These are phyloP conservation scores for Lissonota sp. DNA, from an alignment of 2,888 invertebrate species.

Conservation along the genomic window DNA sequence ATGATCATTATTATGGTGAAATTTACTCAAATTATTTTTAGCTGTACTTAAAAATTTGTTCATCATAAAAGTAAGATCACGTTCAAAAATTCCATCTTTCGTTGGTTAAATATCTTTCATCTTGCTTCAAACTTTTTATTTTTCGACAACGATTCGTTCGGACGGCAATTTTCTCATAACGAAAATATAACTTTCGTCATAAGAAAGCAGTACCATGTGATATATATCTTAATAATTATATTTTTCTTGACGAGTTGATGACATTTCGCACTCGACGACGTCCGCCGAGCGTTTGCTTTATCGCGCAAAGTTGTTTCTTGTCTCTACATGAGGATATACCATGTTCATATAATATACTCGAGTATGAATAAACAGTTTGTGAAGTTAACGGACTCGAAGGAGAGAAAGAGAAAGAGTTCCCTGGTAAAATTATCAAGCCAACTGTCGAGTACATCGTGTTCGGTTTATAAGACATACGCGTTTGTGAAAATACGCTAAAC, in stretches of 20 bases:
- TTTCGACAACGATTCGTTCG: not conserved
- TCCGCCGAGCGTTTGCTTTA: conserved; percentile 12
- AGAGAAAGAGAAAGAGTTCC: too few species aligned
- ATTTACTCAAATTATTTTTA: too few species aligned
- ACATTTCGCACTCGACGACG: conserved; percentile 5
- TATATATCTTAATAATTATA: conserved; percentile 10
- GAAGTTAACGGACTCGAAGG: conserved; percentile 33
- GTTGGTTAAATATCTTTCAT: too few species aligned
- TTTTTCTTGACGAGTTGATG: conserved; percentile 12
- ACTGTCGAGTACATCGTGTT: not conserved
- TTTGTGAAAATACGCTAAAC: conserved; percentile 39
- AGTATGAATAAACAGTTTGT: not conserved
- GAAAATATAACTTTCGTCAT: not conserved
- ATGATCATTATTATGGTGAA: too few species aligned
- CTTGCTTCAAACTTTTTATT: too few species aligned
- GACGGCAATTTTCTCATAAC: not conserved
- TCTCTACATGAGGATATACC: too few species aligned
- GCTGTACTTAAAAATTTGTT: too few species aligned
- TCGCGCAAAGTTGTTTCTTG: conserved; percentile 6
- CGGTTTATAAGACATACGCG: conserved; percentile 1
- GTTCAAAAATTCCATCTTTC: too few species aligned
- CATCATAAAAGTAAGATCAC: too few species aligned
- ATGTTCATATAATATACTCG: not conserved
- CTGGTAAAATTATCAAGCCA: conserved; percentile 30
- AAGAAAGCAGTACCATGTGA: not conserved